Conservation (phyloP, 2,797 vertebrate species). For the Bradypodion ventrale region DNA sequence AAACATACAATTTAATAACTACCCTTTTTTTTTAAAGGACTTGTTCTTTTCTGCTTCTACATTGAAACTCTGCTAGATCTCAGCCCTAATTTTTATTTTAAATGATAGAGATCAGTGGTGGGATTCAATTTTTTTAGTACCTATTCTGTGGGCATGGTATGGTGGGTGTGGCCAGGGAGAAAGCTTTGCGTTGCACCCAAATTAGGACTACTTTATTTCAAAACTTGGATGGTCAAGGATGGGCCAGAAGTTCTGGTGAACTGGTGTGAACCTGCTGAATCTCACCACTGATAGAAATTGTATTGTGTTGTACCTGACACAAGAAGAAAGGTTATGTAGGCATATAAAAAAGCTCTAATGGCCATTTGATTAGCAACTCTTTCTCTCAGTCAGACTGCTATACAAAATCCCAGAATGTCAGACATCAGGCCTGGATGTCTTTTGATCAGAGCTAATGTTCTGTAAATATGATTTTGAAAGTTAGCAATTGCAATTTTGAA, state of each 20-base stretch:
- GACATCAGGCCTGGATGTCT: no score
- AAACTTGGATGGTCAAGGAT: no score
- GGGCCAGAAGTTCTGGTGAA: no score
- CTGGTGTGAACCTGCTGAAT: no score
- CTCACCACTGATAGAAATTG: no score
- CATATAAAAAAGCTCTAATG: background rate
- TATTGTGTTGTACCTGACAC: background rate
- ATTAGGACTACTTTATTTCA: no score
- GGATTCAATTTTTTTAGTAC: no score
- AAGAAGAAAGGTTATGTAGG: background rate
- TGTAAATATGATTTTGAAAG: background rate
- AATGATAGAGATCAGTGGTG: background rate
- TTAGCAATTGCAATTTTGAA: background rate
- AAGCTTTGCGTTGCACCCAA: no score
- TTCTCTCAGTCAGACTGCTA: background rate
- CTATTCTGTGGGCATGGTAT: no score
- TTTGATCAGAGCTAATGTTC: background rate
- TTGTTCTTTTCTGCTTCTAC: background rate
- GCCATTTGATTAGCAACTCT: background rate
- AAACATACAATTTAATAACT: background rate
- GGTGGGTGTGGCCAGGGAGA: no score
- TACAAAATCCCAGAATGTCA: background rate
- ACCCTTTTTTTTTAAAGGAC: background rate
- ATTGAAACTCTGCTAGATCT: background rate
- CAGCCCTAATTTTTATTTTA: background rate